Evolutionary conservation across 1,140 invertebrate species (phyloP).

Genomic region (Spodoptera frugiperda): DNA sequence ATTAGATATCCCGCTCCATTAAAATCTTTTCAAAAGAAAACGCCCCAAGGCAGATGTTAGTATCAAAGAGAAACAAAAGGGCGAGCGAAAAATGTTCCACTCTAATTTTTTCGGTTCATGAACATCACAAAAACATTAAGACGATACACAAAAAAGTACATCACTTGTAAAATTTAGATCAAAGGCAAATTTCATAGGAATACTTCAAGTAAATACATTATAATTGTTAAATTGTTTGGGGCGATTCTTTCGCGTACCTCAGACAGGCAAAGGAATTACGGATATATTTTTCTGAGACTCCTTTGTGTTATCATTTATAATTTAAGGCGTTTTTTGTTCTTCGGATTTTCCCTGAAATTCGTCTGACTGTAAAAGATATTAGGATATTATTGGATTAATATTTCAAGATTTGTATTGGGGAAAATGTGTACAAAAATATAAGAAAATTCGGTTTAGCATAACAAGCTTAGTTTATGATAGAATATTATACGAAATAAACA

Average conservation of each 20-base stretch:
- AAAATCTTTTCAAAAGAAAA: slow-evolving; percentile 13
- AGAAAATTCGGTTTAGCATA: too few relatives aligned
- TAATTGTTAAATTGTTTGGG: slow-evolving; percentile 18
- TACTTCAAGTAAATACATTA: slow-evolving; percentile 33
- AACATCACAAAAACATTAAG: slow-evolving; percentile 31
- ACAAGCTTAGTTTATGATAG: not conserved
- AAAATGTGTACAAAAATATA: too few relatives aligned
- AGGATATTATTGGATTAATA: slow-evolving; percentile 9
- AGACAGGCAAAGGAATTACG: slow-evolving; percentile 5
- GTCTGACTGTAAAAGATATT: not conserved
- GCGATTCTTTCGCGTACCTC: slow-evolving; percentile 7
- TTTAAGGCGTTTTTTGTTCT: slow-evolving; percentile 7
- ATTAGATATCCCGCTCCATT: too few relatives aligned
- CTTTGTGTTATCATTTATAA: slow-evolving; percentile 21
- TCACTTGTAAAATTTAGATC: slow-evolving; percentile 32
- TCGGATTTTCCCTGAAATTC: slow-evolving; percentile 1
- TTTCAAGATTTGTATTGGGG: slow-evolving; percentile 6
- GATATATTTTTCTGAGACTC: slow-evolving; percentile 9
- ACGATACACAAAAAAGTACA: slow-evolving; percentile 14
- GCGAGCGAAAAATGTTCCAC: not conserved
- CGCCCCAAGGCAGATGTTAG: slow-evolving; percentile 5
- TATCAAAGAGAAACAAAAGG: slow-evolving; percentile 34
- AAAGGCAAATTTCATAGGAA: slow-evolving; percentile 32
- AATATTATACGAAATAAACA: too few relatives aligned
- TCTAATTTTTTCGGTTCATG: slow-evolving; percentile 36